These are phyloP conservation scores for Gymnothorax javanicus DNA, from an alignment of 2,797 vertebrate species.

Conservation along the genomic window DNA sequence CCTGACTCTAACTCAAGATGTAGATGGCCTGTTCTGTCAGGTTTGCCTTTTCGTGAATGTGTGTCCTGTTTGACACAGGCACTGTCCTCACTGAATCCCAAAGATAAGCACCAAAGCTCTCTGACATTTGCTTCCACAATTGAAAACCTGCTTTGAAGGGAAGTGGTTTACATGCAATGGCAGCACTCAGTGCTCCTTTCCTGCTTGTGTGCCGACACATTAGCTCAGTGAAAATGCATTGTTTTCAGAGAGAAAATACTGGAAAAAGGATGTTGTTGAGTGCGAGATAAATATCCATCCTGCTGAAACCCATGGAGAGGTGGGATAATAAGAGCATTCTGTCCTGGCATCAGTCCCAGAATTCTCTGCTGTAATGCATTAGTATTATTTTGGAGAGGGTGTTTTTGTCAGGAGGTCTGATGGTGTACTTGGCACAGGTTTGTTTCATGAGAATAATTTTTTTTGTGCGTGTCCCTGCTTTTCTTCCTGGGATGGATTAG, in stretches of 20 bases:
- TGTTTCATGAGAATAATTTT: conserved; percentile 7
- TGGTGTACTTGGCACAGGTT: neutral
- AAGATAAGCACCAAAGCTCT: conserved; percentile 41
- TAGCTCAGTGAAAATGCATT: conserved; percentile 42
- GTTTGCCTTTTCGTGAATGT: neutral
- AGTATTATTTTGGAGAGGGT: conserved; percentile 12
- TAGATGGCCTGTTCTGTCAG: neutral
- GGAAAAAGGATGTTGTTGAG: conserved; percentile 55
- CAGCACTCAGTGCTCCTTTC: conserved; percentile 47
- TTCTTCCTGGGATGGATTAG: neutral
- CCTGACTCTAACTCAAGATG: neutral
- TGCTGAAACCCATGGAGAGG: conserved; percentile 9
- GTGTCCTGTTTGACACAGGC: conserved; percentile 31
- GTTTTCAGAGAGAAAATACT: conserved; percentile 59
- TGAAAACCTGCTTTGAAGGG: conserved; percentile 38
- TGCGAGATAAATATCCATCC: conserved; percentile 57
- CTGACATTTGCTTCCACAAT: conserved; percentile 55
- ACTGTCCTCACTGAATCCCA: conserved; percentile 48
- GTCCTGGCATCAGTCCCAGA: conserved; percentile 60
- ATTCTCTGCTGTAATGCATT: conserved; percentile 52
- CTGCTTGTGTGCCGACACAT: conserved; percentile 57
- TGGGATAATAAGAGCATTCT: conserved; percentile 58
- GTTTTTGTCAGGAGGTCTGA: conserved; percentile 14
- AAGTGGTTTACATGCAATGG: conserved; percentile 58
- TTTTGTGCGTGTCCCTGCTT: conserved; percentile 21